Conservation (phyloP, 1,140 invertebrate genomes). For the Globodera rostochiensis region DNA sequence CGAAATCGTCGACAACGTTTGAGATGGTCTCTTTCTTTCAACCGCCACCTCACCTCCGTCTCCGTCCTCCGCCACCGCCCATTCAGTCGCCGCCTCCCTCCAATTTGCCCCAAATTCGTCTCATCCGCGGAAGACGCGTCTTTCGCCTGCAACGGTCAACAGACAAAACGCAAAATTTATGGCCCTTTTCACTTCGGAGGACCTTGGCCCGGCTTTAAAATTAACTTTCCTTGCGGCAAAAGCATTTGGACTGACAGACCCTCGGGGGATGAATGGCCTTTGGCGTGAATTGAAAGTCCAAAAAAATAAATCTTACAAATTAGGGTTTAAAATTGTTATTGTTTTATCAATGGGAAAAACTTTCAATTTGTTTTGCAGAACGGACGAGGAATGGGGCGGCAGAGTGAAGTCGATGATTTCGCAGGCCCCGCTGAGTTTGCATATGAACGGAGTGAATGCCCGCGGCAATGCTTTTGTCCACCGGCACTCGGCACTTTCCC, state of each 20-base stretch:
- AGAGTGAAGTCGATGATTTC: neutral
- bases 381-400: neutral
- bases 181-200: neutral
- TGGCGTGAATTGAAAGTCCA: neutral
- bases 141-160: constrained; percentile 33
- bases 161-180: constrained; percentile 11
- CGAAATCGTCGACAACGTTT: no score
- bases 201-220: neutral
- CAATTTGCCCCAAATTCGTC: constrained; percentile 11
- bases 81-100: neutral
- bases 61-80: constrained; percentile 1
- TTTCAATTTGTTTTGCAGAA: neutral
- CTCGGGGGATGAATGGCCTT: neutral
- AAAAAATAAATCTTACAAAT: neutral
- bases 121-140: constrained; percentile 32
- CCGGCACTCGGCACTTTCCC: neutral
- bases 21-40: neutral
- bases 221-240: neutral
- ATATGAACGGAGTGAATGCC: neutral
- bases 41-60: neutral
- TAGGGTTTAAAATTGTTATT: neutral
- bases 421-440: neutral
- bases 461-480: neutral
- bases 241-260: neutral
- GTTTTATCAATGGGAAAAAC: neutral